Evolutionary conservation across 2,113 vertebrate species (phyloP).

Genomic region (Hemicordylus capensis): DNA sequence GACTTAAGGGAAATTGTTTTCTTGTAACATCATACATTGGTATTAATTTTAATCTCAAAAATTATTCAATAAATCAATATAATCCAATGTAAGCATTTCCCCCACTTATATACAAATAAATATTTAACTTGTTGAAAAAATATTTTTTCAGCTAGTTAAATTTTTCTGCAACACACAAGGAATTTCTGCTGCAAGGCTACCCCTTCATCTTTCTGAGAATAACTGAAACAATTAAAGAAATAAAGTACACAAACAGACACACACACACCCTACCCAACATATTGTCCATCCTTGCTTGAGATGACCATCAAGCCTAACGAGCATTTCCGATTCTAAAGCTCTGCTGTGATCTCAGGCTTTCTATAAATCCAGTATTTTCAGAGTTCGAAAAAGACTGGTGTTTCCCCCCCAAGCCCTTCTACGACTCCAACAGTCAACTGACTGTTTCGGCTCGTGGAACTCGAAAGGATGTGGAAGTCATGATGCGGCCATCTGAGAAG

Average conservation of each 20-base stretch:
- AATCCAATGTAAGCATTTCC: too few species aligned
- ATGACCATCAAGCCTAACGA: neutral
- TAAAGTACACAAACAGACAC: too few species aligned
- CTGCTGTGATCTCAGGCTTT: neutral
- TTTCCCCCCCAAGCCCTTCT: neutral
- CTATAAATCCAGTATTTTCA: neutral
- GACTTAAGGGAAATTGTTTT: neutral
- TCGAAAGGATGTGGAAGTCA: neutral
- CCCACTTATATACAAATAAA: too few species aligned
- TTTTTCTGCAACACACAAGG: too few species aligned
- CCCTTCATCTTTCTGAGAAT: neutral
- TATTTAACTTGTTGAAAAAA: too few species aligned
- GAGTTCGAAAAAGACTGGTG: neutral
- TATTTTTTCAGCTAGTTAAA: too few species aligned
- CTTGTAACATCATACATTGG: neutral
- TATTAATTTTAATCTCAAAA: too few species aligned
- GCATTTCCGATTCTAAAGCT: neutral
- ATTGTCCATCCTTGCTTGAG: neutral
- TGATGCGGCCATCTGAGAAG: neutral
- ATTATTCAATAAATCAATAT: too few species aligned
- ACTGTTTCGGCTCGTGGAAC: neutral
- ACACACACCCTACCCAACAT: neutral
- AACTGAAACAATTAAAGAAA: neutral
- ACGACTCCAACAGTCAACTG: neutral
- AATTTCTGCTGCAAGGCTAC: too few species aligned